Evolutionary conservation across 2,113 vertebrate genomes (phyloP).

Genomic region (Sebastes schlegelii): DNA sequence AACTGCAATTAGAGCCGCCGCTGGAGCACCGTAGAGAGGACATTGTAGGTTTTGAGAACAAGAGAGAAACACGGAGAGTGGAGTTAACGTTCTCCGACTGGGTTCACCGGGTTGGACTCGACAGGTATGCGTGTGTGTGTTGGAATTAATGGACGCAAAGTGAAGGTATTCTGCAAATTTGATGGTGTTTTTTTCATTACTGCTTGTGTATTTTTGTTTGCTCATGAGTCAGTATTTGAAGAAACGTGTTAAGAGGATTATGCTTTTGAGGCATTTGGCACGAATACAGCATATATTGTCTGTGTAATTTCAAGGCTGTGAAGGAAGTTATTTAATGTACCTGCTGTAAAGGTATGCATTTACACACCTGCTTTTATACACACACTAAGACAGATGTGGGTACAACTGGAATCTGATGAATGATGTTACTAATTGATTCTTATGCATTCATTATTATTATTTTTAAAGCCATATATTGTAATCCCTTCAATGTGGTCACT

Average conservation of each 20-base stretch:
- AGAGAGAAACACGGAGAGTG: conserved; percentile 47
- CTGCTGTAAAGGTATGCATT: conserved; percentile 52
- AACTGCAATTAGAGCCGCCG: conserved; percentile 50
- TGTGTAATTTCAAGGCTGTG: conserved; percentile 34
- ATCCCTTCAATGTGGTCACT: neutral
- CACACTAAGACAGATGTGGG: conserved; percentile 4
- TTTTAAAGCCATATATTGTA: neutral
- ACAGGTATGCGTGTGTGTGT: conserved; percentile 69
- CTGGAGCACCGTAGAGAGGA: conserved; percentile 34
- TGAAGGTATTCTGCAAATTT: conserved; percentile 37
- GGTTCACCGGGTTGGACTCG: conserved; percentile 45
- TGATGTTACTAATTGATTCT: neutral
- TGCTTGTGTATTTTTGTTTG: conserved; percentile 19
- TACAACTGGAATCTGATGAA: neutral
- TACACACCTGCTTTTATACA: conserved; percentile 34
- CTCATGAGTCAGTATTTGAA: conserved; percentile 23
- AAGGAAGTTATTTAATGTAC: conserved; percentile 8
- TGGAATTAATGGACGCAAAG: conserved; percentile 27
- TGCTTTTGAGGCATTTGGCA: conserved; percentile 31
- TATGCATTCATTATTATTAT: conserved; percentile 8
- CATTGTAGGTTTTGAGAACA: conserved; percentile 30
- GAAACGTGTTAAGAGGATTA: conserved; percentile 20
- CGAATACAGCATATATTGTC: conserved; percentile 3
- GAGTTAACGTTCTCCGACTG: conserved; percentile 41
- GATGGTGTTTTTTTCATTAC: neutral